phyloP scores from a whole-genome alignment of 2,113 vertebrate genomes.

The Cynopterus brachyotis region DNA sequence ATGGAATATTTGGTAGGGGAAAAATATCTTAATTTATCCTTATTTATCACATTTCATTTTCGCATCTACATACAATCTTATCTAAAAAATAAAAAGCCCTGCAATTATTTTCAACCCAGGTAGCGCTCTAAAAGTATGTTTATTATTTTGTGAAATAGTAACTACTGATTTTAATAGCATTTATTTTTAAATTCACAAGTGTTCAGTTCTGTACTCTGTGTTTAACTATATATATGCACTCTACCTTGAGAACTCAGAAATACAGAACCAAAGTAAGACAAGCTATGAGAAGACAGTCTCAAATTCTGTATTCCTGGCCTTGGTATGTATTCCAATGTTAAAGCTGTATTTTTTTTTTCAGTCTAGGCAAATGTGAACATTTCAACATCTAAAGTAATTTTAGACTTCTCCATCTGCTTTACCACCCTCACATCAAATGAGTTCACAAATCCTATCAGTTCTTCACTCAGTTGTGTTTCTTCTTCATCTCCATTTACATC shows the following conservation, averaged over 20 bases:
- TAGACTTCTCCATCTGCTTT: neutral
- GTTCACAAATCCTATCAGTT: neutral
- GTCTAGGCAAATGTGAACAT: slow-evolving; percentile 13
- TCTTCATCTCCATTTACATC: neutral
- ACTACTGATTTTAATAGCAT: neutral
- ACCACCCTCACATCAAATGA: neutral
- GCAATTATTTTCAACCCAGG: neutral
- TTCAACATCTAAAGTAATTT: slow-evolving; percentile 26
- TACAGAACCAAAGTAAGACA: neutral
- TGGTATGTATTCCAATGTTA: neutral
- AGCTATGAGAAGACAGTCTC: neutral
- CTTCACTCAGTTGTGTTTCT: neutral
- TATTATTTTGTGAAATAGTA: neutral
- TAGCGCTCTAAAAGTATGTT: neutral
- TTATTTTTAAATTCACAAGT: slow-evolving; percentile 24
- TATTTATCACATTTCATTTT: neutral
- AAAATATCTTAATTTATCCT: neutral
- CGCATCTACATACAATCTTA: neutral
- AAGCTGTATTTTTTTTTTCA: neutral
- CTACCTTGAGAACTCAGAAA: slow-evolving; percentile 26
- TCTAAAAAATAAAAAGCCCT: slow-evolving; percentile 20
- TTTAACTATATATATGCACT: neutral
- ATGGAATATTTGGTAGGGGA: neutral
- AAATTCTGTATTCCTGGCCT: neutral
- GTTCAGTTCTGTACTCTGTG: neutral